Percentiles rank a stretch among this genome's conserved stretches.
Conservation (phyloP, 2,113 vertebrate species). For the Phycodurus eques region DNA sequence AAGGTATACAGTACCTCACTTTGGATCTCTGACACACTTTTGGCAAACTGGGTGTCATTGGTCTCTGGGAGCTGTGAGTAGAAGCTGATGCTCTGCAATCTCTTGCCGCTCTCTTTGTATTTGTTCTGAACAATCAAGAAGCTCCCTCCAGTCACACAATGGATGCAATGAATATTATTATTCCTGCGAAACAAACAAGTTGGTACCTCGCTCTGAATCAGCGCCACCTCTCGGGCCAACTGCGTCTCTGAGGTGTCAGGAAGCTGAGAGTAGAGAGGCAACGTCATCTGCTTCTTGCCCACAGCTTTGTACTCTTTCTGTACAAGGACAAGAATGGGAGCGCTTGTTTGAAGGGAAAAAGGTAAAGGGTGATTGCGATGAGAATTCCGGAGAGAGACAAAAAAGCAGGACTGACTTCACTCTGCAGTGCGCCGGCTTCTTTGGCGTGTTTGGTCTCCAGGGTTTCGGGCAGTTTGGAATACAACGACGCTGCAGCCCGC, state of each 20-base stretch:
- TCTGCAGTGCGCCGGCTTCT: conserved; percentile 80
- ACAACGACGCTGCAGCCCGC: conserved; percentile 74
- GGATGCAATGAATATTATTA: neutral
- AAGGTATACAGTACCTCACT: conserved; percentile 49
- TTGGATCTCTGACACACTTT: conserved; percentile 40
- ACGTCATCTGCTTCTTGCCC: conserved; percentile 73
- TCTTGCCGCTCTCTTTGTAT: conserved; percentile 76
- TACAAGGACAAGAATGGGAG: neutral
- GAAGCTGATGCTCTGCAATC: conserved; percentile 18
- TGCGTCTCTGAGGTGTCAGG: conserved; percentile 83
- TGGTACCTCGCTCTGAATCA: conserved; percentile 49
- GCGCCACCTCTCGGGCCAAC: conserved; percentile 75
- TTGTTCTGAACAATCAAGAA: conserved; percentile 67
- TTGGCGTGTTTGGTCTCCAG: conserved; percentile 82
- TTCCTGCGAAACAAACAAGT: neutral
- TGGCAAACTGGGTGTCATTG: conserved; percentile 48
- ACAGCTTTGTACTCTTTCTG: conserved; percentile 77
- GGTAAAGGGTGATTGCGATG: neutral
- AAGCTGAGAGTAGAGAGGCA: conserved; percentile 80
- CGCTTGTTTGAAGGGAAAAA: neutral
- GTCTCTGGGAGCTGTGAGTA: conserved; percentile 55
- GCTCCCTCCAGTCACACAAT: neutral
- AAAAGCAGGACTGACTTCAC: conserved; percentile 72
- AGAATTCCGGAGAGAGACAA: neutral
- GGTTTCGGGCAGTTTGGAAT: conserved; percentile 85